These are phyloP conservation scores for Tragelaphus strepsiceros DNA, from an alignment of 2,113 vertebrate species.

Conservation along the genomic window DNA sequence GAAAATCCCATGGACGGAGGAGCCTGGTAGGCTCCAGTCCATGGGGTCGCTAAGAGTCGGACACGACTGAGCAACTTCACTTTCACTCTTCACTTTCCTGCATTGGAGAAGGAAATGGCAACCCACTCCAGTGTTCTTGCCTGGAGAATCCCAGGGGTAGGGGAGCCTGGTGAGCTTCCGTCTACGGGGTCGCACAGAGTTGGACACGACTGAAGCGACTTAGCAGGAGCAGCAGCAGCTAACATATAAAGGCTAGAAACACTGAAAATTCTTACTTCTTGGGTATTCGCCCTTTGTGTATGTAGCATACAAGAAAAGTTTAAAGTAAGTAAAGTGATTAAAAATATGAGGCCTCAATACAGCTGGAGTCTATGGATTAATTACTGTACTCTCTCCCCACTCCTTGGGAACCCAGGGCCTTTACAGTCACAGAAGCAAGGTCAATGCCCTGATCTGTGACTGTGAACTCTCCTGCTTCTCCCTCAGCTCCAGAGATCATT, in stretches of 20 bases:
- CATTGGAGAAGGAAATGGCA: too few relatives aligned
- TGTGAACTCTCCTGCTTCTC: neutral
- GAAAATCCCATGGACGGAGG: too few relatives aligned
- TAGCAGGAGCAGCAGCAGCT: neutral
- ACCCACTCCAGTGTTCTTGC: too few relatives aligned
- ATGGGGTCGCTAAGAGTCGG: too few relatives aligned
- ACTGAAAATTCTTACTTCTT: neutral
- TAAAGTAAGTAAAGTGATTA: conserved; percentile 35
- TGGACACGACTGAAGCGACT: too few relatives aligned
- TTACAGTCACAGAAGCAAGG: neutral
- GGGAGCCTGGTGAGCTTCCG: too few relatives aligned
- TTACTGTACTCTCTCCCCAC: neutral
- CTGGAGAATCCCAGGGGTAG: too few relatives aligned
- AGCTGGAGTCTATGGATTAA: neutral
- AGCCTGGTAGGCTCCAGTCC: too few relatives aligned
- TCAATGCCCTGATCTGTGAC: neutral
- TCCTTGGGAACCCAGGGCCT: neutral
- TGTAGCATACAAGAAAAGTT: conserved; percentile 15
- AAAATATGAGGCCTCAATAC: neutral
- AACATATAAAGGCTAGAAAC: conserved; percentile 25
- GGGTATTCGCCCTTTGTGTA: neutral
- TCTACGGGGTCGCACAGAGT: too few relatives aligned
- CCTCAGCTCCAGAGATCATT: neutral
- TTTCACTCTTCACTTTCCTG: too few relatives aligned
- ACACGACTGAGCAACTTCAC: too few relatives aligned